Base-by-base conservation (phyloP, 2,113 vertebrate genomes). In the Plecotus auritus region DNA sequence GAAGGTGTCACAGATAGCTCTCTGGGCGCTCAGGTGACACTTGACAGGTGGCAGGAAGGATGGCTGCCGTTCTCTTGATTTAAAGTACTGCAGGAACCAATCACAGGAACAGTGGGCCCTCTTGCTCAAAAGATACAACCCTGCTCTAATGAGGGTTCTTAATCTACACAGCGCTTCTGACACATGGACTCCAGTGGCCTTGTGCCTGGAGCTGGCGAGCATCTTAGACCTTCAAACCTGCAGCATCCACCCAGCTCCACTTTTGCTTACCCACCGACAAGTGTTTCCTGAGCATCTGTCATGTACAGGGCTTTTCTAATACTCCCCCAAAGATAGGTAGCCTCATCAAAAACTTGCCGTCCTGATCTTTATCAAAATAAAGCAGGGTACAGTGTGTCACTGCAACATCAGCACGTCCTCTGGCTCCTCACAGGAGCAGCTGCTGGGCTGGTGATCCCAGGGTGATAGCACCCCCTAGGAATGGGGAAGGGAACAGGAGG, bases 361-460 rank as follows among this genome's bases (percentile, higher is more conserved):
- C 59, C 82, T 73, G 45, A 35, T 70, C 16, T 90, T 82, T 72
- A 37, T 80, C 22, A 69, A 67, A 82, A 30, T 23, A 74, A 72
- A 85, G 74, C 23, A 42, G 45, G 32, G 54, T 42, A 51, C 76
- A 14, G 47, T 12, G 0, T 76, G 18, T 91, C 0, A 17, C 45
- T 86, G 4, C 54, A 76, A 51, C 59, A 83, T 83, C 64, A 97
- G 88, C 95, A 91, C 59, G 88, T 26, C 94, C 76, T 92, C 74
- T 32, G 84, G 45, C 35, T 32, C 78, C 93, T 92, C 76, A 93
- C 82, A 90, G 93, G 92, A 54, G 97, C 90, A 95, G 83, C 94
- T 97, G 95, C 88, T 96, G 64, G 84, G 37, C 84, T 95, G 96
- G 77, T 96, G 93, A 96, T 96, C 97, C 92, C 88, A 40, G 88